These are phyloP conservation scores for Uloborus plumipes DNA, from an alignment of 2,888 invertebrate genomes.

Conservation along the genomic window DNA sequence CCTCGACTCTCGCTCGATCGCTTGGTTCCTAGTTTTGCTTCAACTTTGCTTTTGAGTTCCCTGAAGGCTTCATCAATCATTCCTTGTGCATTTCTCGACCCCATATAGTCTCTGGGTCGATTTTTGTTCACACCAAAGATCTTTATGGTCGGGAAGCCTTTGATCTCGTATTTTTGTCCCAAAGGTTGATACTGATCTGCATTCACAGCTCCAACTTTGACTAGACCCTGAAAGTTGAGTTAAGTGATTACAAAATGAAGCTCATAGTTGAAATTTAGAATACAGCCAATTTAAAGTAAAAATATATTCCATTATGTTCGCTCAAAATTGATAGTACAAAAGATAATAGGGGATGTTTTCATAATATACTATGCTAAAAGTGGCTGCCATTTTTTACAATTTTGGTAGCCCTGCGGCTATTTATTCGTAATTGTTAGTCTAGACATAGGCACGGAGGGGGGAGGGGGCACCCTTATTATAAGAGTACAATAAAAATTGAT, in stretches of 20 bases:
- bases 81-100: conserved; percentile 86
- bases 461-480: no score
- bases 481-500: no score
- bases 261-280: background rate
- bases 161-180: conserved; percentile 83
- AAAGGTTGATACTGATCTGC: conserved; percentile 89
- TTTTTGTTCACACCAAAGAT: conserved; percentile 89
- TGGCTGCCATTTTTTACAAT: no score
- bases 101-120: conserved; percentile 86
- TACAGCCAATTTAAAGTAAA: no score
- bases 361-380: no score
- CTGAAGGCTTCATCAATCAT: conserved; percentile 88
- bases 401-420: no score
- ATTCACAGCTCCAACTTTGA: conserved; percentile 94
- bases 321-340: no score
- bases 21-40: conserved; percentile 76
- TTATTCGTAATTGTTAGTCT: no score
- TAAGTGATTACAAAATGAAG: background rate
- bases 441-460: no score
- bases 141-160: conserved; percentile 96
- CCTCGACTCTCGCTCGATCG: conserved; percentile 72
- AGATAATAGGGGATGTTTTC: no score
- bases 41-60: conserved; percentile 82
- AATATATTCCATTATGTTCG: no score
- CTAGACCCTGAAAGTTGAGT: conserved; percentile 79